A percentile compares a stretch with the other conserved stretches of the same genome.
Conservation (phyloP, 1,140 invertebrate species). For the Drosophila sp. region DNA sequence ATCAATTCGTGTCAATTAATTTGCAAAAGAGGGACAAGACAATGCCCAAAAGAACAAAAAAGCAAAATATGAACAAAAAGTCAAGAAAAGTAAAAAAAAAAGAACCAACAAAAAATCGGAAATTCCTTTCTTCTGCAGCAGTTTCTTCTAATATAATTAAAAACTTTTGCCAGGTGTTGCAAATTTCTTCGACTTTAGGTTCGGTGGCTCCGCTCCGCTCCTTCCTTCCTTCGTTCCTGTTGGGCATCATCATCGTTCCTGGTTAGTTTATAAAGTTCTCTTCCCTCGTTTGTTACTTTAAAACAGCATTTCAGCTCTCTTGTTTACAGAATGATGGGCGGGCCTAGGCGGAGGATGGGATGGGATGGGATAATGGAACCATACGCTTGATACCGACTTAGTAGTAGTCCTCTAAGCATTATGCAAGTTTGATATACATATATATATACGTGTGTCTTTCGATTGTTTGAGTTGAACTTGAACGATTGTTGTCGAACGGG, state of each 20-base stretch:
- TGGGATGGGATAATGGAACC: constrained; percentile 40
- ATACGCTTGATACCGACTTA: constrained; percentile 28
- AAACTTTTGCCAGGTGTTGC: constrained; percentile 80
- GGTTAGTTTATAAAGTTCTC: constrained; percentile 18
- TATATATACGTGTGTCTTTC: constrained; percentile 53
- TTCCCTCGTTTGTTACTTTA: background rate
- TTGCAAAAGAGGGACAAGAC: constrained; percentile 61
- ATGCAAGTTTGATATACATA: constrained; percentile 65
- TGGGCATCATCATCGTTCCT: constrained; percentile 7
- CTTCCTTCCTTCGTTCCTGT: background rate
- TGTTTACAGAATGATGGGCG: constrained; percentile 37
- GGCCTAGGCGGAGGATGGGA: constrained; percentile 39
- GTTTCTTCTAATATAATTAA: constrained; percentile 75
- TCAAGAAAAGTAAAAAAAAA: background rate
- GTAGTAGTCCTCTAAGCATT: constrained; percentile 40
- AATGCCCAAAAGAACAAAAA: constrained; percentile 35
- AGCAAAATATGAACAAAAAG: background rate
- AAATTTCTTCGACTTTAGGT: constrained; percentile 57
- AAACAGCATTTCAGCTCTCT: constrained; percentile 5
- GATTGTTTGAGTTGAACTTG: constrained; percentile 73
- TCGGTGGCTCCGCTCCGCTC: background rate
- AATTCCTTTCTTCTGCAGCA: constrained; percentile 49
- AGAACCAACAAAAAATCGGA: background rate
- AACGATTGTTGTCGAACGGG: constrained; percentile 41
- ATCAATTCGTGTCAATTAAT: constrained; percentile 82